These are phyloP conservation scores for Tetramorium bicarinatum DNA, from an alignment of 2,888 invertebrate genomes.

Conservation along the genomic window DNA sequence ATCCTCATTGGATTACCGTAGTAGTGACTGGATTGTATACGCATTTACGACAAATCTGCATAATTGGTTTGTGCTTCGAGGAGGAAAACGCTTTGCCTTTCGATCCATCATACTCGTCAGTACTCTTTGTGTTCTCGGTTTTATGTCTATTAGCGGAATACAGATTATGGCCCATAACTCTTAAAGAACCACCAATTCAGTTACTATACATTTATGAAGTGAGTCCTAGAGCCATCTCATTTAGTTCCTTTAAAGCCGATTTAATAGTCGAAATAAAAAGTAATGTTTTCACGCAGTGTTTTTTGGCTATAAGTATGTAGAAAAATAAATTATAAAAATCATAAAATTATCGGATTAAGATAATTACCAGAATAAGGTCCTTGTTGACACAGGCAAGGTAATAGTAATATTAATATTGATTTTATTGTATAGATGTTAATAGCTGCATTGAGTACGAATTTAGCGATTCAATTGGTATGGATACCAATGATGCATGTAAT, in stretches of 20 bases:
- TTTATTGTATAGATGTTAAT: slow-evolving; percentile 80
- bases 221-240: not conserved
- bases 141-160: slow-evolving; percentile 84
- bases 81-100: slow-evolving; percentile 76
- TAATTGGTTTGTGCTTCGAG: slow-evolving; percentile 83
- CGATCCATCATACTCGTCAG: slow-evolving; percentile 82
- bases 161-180: slow-evolving; percentile 83
- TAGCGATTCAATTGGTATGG: slow-evolving; percentile 82
- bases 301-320: not conserved
- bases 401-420: not conserved
- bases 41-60: slow-evolving; percentile 83
- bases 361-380: not conserved
- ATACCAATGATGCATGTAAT: slow-evolving; percentile 82
- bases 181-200: slow-evolving; percentile 84
- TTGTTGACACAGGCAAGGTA: not conserved
- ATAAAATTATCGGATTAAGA: not conserved
- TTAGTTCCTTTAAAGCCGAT: not conserved
- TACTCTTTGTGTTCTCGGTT: slow-evolving; percentile 82
- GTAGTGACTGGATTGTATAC: slow-evolving; percentile 83
- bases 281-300: not conserved
- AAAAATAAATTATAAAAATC: not conserved
- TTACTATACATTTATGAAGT: slow-evolving; percentile 84
- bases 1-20: slow-evolving; percentile 83
- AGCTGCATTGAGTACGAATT: slow-evolving; percentile 83
- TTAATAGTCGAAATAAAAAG: not conserved